Conservation (phyloP, 1,140 invertebrate species). For the Dysdera silvatica region DNA sequence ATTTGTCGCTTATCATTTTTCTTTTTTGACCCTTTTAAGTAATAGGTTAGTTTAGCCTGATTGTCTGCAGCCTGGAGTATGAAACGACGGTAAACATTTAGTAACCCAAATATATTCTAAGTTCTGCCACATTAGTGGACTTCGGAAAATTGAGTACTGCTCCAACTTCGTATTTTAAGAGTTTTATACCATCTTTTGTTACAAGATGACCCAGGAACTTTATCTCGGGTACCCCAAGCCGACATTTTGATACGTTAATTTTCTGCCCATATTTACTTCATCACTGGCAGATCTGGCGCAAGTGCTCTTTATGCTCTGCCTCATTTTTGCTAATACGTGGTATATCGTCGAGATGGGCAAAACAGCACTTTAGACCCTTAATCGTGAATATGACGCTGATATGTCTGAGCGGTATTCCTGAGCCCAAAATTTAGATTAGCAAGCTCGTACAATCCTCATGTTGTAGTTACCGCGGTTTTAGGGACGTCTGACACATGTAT, state of each 20-base stretch:
- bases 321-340: too few species aligned
- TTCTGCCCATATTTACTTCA: constrained; percentile 37
- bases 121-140: constrained; percentile 37
- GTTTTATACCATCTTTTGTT: constrained; percentile 4
- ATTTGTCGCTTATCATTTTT: neutral
- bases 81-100: constrained; percentile 44
- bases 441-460: constrained; percentile 27
- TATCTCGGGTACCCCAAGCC: constrained; percentile 9
- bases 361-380: too few species aligned
- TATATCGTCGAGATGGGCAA: too few species aligned
- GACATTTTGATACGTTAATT: constrained; percentile 35
- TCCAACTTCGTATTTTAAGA: neutral
- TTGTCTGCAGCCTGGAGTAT: constrained; percentile 33
- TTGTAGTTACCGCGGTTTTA: constrained; percentile 26
- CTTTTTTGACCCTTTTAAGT: neutral
- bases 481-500: constrained; percentile 7
- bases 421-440: constrained; percentile 24
- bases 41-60: neutral
- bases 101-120: constrained; percentile 39
- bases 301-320: too few species aligned
- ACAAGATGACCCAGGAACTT: constrained; percentile 14
- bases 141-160: constrained; percentile 39
- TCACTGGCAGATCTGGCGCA: too few species aligned
- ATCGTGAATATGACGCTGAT: constrained; percentile 22
- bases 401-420: constrained; percentile 20